Conservation (phyloP, 2,797 vertebrate genomes). For the Sciaenops ocellatus region DNA sequence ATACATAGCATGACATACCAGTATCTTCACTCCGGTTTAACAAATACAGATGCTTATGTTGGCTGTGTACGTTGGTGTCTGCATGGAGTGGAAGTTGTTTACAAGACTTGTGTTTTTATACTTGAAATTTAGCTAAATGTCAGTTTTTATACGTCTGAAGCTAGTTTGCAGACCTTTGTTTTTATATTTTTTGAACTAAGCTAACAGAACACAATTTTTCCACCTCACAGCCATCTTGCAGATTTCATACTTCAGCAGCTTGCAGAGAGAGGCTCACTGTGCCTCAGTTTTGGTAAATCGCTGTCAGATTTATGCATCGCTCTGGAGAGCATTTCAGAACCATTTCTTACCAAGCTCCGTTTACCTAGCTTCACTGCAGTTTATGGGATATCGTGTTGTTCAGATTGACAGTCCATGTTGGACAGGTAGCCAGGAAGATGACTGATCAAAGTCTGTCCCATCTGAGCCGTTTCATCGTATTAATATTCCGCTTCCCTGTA, state of each 20-base stretch:
- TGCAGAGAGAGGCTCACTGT: background rate
- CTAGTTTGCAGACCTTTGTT: background rate
- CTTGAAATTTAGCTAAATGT: background rate
- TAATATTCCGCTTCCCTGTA: constrained; percentile 43
- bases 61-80: no score
- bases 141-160: background rate
- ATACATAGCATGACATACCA: no score
- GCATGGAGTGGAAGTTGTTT: no score
- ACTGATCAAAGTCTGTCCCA: constrained; percentile 47
- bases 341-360: constrained; percentile 24
- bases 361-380: constrained; percentile 18
- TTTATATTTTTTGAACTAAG: background rate
- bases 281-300: constrained; percentile 24
- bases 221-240: background rate
- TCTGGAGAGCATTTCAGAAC: constrained; percentile 21
- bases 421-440: constrained; percentile 36
- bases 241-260: constrained; percentile 9
- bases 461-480: constrained; percentile 34
- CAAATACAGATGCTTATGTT: no score
- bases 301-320: background rate
- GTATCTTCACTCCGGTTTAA: no score
- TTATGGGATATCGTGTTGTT: constrained; percentile 28
- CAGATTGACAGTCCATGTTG: constrained; percentile 30
- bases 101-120: background rate
- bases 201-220: background rate